These are phyloP conservation scores for Clarias magur DNA, from an alignment of 2,113 vertebrate genomes.

Conservation along the genomic window DNA sequence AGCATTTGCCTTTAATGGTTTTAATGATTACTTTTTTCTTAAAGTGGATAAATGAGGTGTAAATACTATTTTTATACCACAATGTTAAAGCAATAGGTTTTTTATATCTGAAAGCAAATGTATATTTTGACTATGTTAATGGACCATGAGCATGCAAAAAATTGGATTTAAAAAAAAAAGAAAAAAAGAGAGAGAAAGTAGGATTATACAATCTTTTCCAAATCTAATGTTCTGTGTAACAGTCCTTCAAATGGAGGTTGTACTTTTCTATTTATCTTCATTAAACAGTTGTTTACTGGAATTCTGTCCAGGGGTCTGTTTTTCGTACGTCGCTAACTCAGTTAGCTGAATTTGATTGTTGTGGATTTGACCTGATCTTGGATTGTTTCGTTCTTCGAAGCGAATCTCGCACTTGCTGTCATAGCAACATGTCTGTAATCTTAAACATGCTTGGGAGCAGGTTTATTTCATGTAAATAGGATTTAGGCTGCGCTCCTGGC, in stretches of 20 bases:
- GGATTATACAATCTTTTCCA: constrained; percentile 28
- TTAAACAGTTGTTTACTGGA: constrained; percentile 58
- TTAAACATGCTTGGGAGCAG: too few species aligned
- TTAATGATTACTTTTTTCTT: constrained; percentile 18
- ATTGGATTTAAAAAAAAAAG: constrained; percentile 57
- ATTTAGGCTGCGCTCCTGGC: too few species aligned
- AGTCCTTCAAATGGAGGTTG: constrained; percentile 42
- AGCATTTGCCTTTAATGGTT: constrained; percentile 50
- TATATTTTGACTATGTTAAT: constrained; percentile 72
- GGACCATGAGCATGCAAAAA: constrained; percentile 48
- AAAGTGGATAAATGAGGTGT: constrained; percentile 55
- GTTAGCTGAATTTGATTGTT: too few species aligned
- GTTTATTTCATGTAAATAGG: too few species aligned
- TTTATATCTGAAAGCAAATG: constrained; percentile 66
- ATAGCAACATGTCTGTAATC: too few species aligned
- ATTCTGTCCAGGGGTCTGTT: neutral
- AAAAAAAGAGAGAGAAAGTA: neutral
- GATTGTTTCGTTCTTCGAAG: too few species aligned
- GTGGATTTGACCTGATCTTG: too few species aligned
- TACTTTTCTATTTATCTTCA: constrained; percentile 54
- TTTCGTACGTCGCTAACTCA: too few species aligned
- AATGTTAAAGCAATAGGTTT: constrained; percentile 60
- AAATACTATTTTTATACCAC: constrained; percentile 70
- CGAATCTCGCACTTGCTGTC: too few species aligned
- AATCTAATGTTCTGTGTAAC: constrained; percentile 36